Evolutionary conservation across 2,113 vertebrate genomes (phyloP), one percentile per base, ranked within the genome.

Genomic region (Chauna torquata): DNA sequence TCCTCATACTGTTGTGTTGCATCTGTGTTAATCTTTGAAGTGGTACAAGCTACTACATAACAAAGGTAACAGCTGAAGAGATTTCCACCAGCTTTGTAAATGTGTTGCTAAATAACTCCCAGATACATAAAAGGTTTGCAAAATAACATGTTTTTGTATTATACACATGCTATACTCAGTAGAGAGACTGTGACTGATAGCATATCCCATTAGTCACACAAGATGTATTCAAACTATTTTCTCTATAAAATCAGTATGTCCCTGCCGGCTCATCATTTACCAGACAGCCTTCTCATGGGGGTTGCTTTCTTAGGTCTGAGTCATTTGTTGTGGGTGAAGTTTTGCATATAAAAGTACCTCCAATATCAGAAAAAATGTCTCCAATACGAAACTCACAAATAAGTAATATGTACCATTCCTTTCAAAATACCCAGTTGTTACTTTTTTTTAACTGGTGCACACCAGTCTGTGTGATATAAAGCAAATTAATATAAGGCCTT

Each of bases 321-420:
- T 97, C 91, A 97, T 88, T 82, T 92, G 23, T 86, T 97, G 96
- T 78, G 84, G 84, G 94, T 94, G 89, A 97, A 93, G n/a, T 91
- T 97, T 88, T 92, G 92, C 91, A 94, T 96, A 91, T 59, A 81
- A 97, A 95, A 86, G 24, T 77, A 80, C 58, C 61, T 93, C 45
- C 49, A 72, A 4, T 69, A 85, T 49, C 55, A 82, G 81, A 91
- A 93, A 81, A 71, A 80, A 34, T 2, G 24, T 78, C 78, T 87
- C 62, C 52, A 89, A 49, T 20, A 14, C 14, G 64, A 94, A 91
- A 66, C 14, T 13, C 19, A 70, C 69, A 95, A 77, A 23, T 58
- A 87, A 90, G 44, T 71, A 82, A 57, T 52, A 70, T 7, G 9
- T 80, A 71, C 27, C 34, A 38, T 42, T 65, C 40, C 19, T 76